Evolutionary conservation across 2,797 vertebrate species (phyloP).

Genomic region (Alosa sapidissima): DNA sequence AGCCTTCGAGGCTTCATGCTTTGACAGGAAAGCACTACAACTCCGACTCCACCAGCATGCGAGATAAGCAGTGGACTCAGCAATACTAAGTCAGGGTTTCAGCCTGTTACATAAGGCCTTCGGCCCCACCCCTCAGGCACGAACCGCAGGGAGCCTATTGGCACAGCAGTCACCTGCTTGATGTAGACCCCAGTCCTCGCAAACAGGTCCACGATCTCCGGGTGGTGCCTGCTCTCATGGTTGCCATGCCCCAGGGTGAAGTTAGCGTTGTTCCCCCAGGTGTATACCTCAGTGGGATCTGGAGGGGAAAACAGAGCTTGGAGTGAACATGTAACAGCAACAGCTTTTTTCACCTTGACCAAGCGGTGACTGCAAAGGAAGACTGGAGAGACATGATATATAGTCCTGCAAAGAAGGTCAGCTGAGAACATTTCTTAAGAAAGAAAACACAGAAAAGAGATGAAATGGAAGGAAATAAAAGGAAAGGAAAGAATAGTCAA

Average conservation of each 20-base stretch:
- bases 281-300: slow-evolving; percentile 96
- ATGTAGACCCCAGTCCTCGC: slow-evolving; percentile 87
- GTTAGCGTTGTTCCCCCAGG: slow-evolving; percentile 96
- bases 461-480: too few species aligned
- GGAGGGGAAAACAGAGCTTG: slow-evolving; percentile 53
- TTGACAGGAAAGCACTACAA: background rate
- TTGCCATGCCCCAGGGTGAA: slow-evolving; percentile 95
- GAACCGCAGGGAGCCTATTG: slow-evolving; percentile 27
- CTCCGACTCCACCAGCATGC: background rate
- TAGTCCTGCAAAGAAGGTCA: background rate
- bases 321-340: background rate
- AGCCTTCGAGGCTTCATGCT: background rate
- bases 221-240: slow-evolving; percentile 91
- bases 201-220: slow-evolving; percentile 92
- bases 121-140: slow-evolving; percentile 29
- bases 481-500: too few species aligned
- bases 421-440: background rate
- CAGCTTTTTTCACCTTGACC: background rate
- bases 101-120: background rate
- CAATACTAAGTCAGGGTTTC: background rate
- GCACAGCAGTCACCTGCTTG: slow-evolving; percentile 83
- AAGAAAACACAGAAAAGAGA: background rate
- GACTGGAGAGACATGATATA: background rate
- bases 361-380: background rate
- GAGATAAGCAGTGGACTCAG: background rate